A percentile compares a stretch with the other conserved stretches of the same genome.
These are phyloP conservation scores for Takifugu bimaculatus DNA, from an alignment of 2,113 vertebrate genomes.

Conservation along the genomic window DNA sequence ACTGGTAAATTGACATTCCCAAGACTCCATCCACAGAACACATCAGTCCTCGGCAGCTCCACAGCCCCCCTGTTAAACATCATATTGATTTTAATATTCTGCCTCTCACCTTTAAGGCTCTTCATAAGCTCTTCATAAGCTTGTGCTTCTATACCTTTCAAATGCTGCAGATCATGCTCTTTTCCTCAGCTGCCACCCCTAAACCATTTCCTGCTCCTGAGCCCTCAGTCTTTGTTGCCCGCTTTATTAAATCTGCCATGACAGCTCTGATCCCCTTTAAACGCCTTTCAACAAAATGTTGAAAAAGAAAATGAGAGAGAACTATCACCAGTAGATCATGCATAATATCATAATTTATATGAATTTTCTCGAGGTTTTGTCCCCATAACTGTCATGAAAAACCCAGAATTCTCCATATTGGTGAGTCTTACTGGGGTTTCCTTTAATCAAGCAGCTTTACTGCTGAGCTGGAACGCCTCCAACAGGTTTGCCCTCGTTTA, in stretches of 20 bases:
- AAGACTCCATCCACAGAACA: not conserved
- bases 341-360: too few species aligned
- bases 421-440: not conserved
- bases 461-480: constrained; percentile 20
- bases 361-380: too few species aligned
- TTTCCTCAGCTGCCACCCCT: not conserved
- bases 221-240: not conserved
- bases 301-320: not conserved
- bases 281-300: not conserved
- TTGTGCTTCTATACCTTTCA: not conserved
- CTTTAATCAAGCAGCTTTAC: constrained; percentile 8
- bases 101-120: not conserved
- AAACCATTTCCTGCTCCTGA: not conserved
- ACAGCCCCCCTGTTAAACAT: not conserved
- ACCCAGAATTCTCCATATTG: not conserved
- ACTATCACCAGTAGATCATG: not conserved
- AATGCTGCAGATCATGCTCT: not conserved
- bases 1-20: not conserved
- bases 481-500: constrained; percentile 13
- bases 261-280: not conserved
- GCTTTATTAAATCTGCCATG: not conserved
- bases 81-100: not conserved
- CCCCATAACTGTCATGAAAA: too few species aligned
- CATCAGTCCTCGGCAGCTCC: not conserved
- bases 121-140: not conserved